phyloP scores from a whole-genome alignment of 2,797 vertebrate genomes.

The Erethizon dorsatum region DNA sequence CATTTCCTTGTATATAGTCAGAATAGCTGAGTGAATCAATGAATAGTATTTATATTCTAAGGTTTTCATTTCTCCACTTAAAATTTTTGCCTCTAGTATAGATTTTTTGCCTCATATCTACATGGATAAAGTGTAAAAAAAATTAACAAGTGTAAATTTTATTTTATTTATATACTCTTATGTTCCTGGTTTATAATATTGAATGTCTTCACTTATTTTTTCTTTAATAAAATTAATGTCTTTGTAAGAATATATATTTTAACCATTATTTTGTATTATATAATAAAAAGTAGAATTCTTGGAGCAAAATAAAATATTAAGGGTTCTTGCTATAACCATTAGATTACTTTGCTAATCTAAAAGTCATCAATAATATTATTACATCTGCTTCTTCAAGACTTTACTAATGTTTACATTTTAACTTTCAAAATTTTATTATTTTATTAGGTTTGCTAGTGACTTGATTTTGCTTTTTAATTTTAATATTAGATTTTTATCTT shows the following conservation, averaged over 20 bases:
- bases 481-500: slow-evolving; percentile 8
- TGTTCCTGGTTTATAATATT: slow-evolving; percentile 12
- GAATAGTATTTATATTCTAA: not conserved
- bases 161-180: slow-evolving; percentile 17
- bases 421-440: not conserved
- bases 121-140: not conserved
- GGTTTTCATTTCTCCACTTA: slow-evolving; percentile 36
- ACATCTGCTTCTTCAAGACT: not conserved
- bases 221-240: slow-evolving; percentile 41
- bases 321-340: not conserved
- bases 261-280: not conserved
- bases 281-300: slow-evolving; percentile 1
- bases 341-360: not conserved
- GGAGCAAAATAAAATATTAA: not conserved
- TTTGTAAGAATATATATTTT: not conserved
- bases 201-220: slow-evolving; percentile 23
- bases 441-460: slow-evolving; percentile 1
- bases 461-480: slow-evolving; percentile 29
- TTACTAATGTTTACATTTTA: not conserved
- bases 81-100: not conserved
- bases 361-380: not conserved
- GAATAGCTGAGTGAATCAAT: not conserved
- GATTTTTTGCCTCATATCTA: not conserved
- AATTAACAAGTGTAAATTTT: not conserved
- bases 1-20: not conserved